Base-by-base conservation (phyloP, 2,888 invertebrate species). In the Dryobota labecula region DNA sequence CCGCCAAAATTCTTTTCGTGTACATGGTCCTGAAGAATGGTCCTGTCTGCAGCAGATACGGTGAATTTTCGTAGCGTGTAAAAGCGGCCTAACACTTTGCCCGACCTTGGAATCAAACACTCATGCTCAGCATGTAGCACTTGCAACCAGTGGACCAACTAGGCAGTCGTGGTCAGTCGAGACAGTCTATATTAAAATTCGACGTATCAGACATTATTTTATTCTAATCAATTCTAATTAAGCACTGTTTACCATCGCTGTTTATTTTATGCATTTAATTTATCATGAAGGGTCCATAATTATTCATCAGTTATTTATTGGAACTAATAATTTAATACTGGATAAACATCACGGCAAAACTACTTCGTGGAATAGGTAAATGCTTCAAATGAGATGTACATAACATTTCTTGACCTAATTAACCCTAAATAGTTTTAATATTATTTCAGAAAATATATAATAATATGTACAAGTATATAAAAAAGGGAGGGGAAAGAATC, bases 181-280 rank as follows among this genome's bases (percentile, higher is more conserved):
- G 49, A 49, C 47, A 47, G 47, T 47, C 11, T 47, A n/a, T n/a
- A 9, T 49, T 38, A 51, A 36, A 13, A 49, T 8, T 47, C 18
- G 2, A 41, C 15, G 15, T 30, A 41, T 45, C 18, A 20, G 7
- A 27, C 13, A 45, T 61, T 41, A 51, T 51, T 51, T 41, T 27
- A 64, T 63, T 70, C 41, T 53, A 49, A 49, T 57, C 20, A 58
- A 57, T 73, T 54, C 24, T 30, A 74, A 64, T 41, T 30, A 66
- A 9, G 47, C n/a, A 6, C 30, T 74, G 18, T 68, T 74, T 56
- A 63, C 54, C 18, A 24, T 27, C 8, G 6, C 9, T 60, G 33
- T 63, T 75, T 20, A 63, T 24, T n/a, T n/a, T 36, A 36, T 27
- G 20, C 15, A 41, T 38, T 20, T 36, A 8, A 80, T 78, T 64